A percentile compares a stretch with the other conserved stretches of the same genome.
Evolutionary conservation across 2,888 invertebrate species (phyloP).

Genomic region (Apomyelois bistriatella): DNA sequence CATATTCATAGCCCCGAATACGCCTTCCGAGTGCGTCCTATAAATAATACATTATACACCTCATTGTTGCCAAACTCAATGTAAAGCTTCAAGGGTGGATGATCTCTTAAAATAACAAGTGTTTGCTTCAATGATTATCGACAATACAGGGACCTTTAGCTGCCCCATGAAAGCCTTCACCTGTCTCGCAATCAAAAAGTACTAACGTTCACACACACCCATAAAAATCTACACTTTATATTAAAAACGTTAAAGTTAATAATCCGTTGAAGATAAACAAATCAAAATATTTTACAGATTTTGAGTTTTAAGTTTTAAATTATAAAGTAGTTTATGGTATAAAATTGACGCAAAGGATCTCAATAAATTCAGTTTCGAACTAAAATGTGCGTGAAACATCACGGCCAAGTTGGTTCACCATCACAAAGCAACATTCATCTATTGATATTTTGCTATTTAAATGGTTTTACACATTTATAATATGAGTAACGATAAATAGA

Average conservation of each 20-base stretch:
- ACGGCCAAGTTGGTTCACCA: slow-evolving; percentile 78
- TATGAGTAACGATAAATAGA: slow-evolving; percentile 75
- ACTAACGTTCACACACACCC: slow-evolving; percentile 15
- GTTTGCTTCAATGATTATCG: slow-evolving; percentile 80
- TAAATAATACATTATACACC: slow-evolving; percentile 78
- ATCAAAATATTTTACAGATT: background rate
- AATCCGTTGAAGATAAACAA: slow-evolving; percentile 16
- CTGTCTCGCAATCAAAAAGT: slow-evolving; percentile 33
- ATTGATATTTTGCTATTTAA: slow-evolving; percentile 76
- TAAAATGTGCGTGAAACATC: slow-evolving; percentile 76
- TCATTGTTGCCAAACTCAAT: slow-evolving; percentile 66
- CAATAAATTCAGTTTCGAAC: slow-evolving; percentile 50
- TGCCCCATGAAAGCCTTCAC: slow-evolving; percentile 71
- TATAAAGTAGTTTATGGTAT: slow-evolving; percentile 27
- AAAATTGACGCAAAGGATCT: slow-evolving; percentile 17
- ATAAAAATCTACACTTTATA: slow-evolving; percentile 17
- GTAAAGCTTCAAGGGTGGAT: slow-evolving; percentile 75
- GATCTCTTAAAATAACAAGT: slow-evolving; percentile 81
- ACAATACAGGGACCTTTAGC: slow-evolving; percentile 76
- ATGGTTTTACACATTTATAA: slow-evolving; percentile 80
- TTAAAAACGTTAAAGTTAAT: background rate
- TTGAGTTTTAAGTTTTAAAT: slow-evolving; percentile 23
- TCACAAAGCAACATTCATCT: slow-evolving; percentile 73
- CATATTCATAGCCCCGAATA: slow-evolving; percentile 55
- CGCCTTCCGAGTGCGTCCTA: slow-evolving; percentile 75